A percentile compares a stretch with the other conserved stretches of the same genome.
Conservation (phyloP, 2,113 vertebrate genomes). For the Oplegnathus fasciatus region DNA sequence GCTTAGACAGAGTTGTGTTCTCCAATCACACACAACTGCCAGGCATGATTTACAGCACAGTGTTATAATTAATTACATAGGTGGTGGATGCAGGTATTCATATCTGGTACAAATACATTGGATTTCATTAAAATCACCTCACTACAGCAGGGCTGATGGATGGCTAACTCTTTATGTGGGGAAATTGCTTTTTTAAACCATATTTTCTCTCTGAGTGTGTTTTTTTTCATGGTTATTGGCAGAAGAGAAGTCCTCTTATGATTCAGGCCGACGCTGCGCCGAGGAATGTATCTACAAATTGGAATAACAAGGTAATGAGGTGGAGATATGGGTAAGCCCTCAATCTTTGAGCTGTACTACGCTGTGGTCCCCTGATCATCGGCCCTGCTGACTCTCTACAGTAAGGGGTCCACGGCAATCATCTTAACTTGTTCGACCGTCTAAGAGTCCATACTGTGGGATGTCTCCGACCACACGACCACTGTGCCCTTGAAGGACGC, state of each 20-base stretch:
- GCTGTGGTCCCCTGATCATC: constrained; percentile 38
- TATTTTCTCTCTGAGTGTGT: neutral
- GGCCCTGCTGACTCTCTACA: constrained; percentile 29
- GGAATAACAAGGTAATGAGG: constrained; percentile 68
- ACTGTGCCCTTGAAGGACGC: constrained; percentile 50
- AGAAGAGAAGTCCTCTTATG: constrained; percentile 35
- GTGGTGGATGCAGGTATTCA: constrained; percentile 61
- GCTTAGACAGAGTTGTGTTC: constrained; percentile 52
- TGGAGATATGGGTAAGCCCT: constrained; percentile 47
- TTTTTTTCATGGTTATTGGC: constrained; percentile 5
- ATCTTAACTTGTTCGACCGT: constrained; percentile 48
- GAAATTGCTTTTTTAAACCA: constrained; percentile 33
- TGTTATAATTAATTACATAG: constrained; percentile 84
- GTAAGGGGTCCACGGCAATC: constrained; percentile 43
- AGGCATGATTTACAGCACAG: constrained; percentile 77
- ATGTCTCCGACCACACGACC: constrained; percentile 36
- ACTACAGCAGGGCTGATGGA: constrained; percentile 4
- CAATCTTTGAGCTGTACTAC: constrained; percentile 33
- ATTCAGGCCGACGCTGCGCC: constrained; percentile 29
- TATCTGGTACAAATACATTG: constrained; percentile 28
- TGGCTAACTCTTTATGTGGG: constrained; percentile 9
- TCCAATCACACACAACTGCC: constrained; percentile 57
- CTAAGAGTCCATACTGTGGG: constrained; percentile 28
- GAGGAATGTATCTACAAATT: constrained; percentile 47
- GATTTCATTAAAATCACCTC: constrained; percentile 46